Percentiles rank a stretch among this genome's conserved stretches.
These are phyloP conservation scores for Spea hammondii DNA, from an alignment of 2,797 vertebrate species.

Conservation along the genomic window DNA sequence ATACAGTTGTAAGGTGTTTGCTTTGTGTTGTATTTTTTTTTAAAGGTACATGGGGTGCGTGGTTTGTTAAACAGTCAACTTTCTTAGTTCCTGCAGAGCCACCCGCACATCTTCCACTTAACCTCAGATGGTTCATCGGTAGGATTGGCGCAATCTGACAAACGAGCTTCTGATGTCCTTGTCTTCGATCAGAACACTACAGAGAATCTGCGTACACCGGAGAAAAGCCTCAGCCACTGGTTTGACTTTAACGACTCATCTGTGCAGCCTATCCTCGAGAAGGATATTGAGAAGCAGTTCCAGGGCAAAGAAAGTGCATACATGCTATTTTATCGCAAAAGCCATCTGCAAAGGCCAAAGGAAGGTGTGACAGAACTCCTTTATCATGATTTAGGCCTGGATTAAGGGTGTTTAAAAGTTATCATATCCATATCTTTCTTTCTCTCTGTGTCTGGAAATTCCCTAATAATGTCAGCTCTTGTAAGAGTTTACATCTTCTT, in stretches of 20 bases:
- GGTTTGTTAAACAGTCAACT: neutral
- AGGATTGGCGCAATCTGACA: conserved; percentile 63
- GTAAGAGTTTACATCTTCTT: neutral
- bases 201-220: conserved; percentile 15
- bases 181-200: conserved; percentile 31
- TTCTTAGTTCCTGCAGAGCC: conserved; percentile 83
- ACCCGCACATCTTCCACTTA: conserved; percentile 81
- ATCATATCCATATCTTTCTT: neutral
- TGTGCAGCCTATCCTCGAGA: conserved; percentile 83
- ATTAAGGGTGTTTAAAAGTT: too few relatives aligned
- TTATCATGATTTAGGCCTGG: too few relatives aligned
- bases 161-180: conserved; percentile 47
- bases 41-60: too few relatives aligned
- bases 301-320: conserved; percentile 97
- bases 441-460: neutral
- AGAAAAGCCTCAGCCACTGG: conserved; percentile 70
- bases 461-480: neutral
- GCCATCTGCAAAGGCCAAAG: conserved; percentile 76
- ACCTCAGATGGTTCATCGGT: conserved; percentile 76
- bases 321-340: conserved; percentile 95
- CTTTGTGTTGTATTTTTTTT: neutral
- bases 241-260: conserved; percentile 93
- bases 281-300: conserved; percentile 90
- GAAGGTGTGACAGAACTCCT: conserved; percentile 70
- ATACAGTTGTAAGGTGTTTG: too few relatives aligned